Percentiles rank a stretch among this genome's conserved stretches.
phyloP scores from a whole-genome alignment of 2,888 invertebrate genomes.

The Acrobasis consociella region DNA sequence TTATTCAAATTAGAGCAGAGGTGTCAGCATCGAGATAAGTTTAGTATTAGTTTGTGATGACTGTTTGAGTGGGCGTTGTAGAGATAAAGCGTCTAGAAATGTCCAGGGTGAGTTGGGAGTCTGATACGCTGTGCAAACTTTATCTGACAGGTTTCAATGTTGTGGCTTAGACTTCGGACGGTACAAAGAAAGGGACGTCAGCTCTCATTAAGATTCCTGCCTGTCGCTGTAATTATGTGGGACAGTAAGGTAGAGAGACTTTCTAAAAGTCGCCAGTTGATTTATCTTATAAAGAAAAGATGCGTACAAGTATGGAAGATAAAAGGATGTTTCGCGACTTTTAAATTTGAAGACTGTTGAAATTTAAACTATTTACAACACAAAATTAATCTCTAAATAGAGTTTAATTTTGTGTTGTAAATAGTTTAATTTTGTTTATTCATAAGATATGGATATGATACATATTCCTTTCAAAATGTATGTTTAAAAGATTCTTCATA shows the following conservation, averaged over 20 bases:
- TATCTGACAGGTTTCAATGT: constrained; percentile 51
- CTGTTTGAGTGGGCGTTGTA: constrained; percentile 36
- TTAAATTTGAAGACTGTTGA: too few relatives aligned
- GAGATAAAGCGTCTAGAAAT: constrained; percentile 40
- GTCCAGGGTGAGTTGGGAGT: constrained; percentile 33
- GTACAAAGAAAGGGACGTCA: constrained; percentile 43
- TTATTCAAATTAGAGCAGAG: constrained; percentile 39
- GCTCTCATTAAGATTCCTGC: constrained; percentile 40
- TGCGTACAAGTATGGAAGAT: too few relatives aligned
- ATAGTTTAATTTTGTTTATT: too few relatives aligned
- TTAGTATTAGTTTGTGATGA: constrained; percentile 44
- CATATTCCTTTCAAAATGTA: too few relatives aligned
- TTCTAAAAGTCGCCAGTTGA: background rate
- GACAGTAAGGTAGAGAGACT: constrained; percentile 4
- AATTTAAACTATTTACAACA: too few relatives aligned
- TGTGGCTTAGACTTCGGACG: constrained; percentile 29
- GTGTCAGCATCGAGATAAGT: constrained; percentile 54
- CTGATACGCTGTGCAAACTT: constrained; percentile 50
- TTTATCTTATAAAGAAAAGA: too few relatives aligned
- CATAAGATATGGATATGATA: too few relatives aligned
- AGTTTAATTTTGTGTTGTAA: too few relatives aligned
- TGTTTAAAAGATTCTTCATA: too few relatives aligned
- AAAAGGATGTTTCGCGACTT: too few relatives aligned
- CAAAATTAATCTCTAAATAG: too few relatives aligned
- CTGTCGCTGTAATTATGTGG: constrained; percentile 19